phyloP scores from a whole-genome alignment of 1,140 invertebrate species.

The Bombyx mandarina region DNA sequence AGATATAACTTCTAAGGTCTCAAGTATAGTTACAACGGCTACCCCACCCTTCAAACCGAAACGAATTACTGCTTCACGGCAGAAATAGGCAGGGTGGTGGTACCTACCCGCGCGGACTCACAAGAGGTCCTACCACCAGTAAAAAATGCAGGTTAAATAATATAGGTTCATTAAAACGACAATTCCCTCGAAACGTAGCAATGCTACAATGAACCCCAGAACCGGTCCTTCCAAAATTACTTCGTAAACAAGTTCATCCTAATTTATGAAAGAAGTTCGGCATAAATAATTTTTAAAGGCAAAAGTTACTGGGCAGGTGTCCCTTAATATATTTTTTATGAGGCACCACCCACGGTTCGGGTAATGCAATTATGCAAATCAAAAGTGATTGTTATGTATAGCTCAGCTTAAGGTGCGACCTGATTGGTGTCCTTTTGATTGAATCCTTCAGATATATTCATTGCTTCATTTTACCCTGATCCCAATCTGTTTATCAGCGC shows the following conservation, averaged over 20 bases:
- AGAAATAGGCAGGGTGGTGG: too few species aligned
- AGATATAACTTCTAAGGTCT: too few species aligned
- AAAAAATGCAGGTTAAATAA: too few species aligned
- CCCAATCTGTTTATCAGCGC: too few species aligned
- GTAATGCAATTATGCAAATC: slow-evolving; percentile 58
- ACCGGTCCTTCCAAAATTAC: slow-evolving; percentile 34
- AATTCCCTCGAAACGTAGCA: too few species aligned
- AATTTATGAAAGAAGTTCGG: slow-evolving; percentile 59
- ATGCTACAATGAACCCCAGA: neutral
- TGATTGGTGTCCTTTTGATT: neutral
- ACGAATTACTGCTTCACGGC: too few species aligned
- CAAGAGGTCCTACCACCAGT: too few species aligned
- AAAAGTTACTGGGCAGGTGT: slow-evolving; percentile 52
- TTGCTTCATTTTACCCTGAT: too few species aligned
- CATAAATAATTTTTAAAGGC: slow-evolving; percentile 56
- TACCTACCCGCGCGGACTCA: too few species aligned
- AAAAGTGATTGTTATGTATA: slow-evolving; percentile 1
- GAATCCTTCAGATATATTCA: neutral
- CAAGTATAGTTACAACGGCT: too few species aligned
- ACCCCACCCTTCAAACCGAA: too few species aligned
- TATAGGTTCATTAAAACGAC: too few species aligned
- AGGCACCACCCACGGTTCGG: slow-evolving; percentile 22
- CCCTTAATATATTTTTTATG: slow-evolving; percentile 51
- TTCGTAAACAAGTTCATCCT: slow-evolving; percentile 53
- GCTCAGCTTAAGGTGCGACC: neutral